Percentiles rank a stretch among this genome's conserved stretches.
Conservation (phyloP, 2,797 vertebrate species). For the Cirrhinus molitorella region DNA sequence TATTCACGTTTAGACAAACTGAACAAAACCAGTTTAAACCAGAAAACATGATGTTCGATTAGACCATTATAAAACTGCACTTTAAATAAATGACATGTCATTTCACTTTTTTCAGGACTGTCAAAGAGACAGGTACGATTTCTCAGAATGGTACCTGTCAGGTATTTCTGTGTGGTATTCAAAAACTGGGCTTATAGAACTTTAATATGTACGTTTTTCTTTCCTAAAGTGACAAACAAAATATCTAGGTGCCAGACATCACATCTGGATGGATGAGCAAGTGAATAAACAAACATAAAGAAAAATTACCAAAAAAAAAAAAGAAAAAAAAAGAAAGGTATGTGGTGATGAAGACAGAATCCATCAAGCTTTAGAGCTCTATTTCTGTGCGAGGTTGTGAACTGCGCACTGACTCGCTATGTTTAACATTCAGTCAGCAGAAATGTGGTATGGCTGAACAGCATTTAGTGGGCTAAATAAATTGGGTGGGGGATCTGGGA, state of each 20-base stretch:
- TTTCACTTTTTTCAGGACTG: neutral
- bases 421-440: slow-evolving; percentile 70
- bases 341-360: slow-evolving; percentile 49
- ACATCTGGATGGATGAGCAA: neutral
- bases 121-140: neutral
- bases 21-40: neutral
- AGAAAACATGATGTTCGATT: neutral
- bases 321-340: slow-evolving; percentile 20
- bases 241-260: neutral
- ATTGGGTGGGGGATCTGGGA: slow-evolving; percentile 75
- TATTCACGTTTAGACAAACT: neutral
- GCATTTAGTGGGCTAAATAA: slow-evolving; percentile 67
- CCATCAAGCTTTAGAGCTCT: slow-evolving; percentile 51
- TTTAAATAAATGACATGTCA: neutral
- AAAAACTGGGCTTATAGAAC: neutral
- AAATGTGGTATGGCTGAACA: slow-evolving; percentile 70
- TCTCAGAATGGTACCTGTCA: neutral
- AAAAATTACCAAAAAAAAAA: slow-evolving; percentile 1
- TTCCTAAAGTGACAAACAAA: neutral
- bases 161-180: neutral
- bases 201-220: neutral
- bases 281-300: neutral
- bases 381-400: slow-evolving; percentile 39
- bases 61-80: neutral
- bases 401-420: slow-evolving; percentile 43